Conservation (phyloP, 2,888 invertebrate species). For the Fragum whitleyi region DNA sequence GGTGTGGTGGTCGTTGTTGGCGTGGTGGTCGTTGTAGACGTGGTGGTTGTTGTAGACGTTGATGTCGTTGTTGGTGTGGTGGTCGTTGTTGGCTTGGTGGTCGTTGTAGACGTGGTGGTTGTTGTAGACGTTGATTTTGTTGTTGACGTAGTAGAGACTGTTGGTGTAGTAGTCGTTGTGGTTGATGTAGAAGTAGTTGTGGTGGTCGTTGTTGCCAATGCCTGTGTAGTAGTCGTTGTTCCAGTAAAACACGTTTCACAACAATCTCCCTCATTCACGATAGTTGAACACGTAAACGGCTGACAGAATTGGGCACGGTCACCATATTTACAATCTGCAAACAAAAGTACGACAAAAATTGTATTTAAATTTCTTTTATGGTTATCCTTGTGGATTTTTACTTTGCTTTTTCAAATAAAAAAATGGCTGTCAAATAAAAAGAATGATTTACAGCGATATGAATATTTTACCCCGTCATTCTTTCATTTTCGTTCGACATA, state of each 20-base stretch:
- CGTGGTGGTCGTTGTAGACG: background rate
- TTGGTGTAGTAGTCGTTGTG: background rate
- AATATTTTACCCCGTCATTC: no score
- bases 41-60: background rate
- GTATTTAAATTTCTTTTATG: background rate
- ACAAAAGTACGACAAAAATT: background rate
- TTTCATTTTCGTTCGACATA: no score
- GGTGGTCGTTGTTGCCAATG: background rate
- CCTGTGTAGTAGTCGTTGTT: conserved; percentile 7
- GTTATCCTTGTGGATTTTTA: no score
- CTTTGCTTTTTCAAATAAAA: no score
- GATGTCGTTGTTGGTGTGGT: background rate
- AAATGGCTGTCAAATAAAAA: no score
- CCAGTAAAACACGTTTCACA: conserved; percentile 18
- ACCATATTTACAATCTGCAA: conserved; percentile 17
- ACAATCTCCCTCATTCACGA: background rate
- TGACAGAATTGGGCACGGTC: background rate
- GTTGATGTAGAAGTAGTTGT: background rate
- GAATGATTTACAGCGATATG: no score
- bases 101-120: background rate
- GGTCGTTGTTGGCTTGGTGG: background rate
- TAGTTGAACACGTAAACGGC: background rate
- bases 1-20: background rate
- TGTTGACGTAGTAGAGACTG: background rate
- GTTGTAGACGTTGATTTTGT: background rate